phyloP scores from a whole-genome alignment of 2,888 invertebrate species.

The Drosophila gaucha region DNA sequence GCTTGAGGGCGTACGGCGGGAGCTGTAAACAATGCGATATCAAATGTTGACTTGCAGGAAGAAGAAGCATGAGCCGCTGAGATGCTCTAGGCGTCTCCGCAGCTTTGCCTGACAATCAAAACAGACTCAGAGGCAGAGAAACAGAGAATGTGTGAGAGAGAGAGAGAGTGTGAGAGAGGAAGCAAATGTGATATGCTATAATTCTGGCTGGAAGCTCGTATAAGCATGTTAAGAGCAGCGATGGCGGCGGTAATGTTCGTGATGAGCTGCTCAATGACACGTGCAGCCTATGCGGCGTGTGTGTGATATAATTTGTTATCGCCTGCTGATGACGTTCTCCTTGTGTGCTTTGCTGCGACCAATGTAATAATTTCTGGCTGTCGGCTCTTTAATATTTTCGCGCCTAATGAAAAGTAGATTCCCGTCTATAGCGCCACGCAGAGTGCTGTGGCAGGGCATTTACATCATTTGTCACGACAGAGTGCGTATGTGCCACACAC shows the following conservation, averaged over 20 bases:
- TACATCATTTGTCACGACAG: conserved; percentile 70
- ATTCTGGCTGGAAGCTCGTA: conserved; percentile 13
- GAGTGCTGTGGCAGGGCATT: conserved; percentile 31
- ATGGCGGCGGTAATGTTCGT: conserved; percentile 54
- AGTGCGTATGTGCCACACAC: conserved; percentile 20
- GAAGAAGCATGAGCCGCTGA: background rate
- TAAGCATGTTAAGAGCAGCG: conserved; percentile 17
- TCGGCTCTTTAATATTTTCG: conserved; percentile 76
- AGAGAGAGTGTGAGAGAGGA: background rate
- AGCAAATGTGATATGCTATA: conserved; percentile 15
- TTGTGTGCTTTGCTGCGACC: conserved; percentile 6
- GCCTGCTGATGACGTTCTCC: conserved; percentile 49
- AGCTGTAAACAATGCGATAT: conserved; percentile 61
- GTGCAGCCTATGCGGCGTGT: conserved; percentile 70
- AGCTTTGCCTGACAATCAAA: conserved; percentile 47
- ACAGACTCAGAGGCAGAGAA: conserved; percentile 11
- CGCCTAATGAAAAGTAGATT: conserved; percentile 76
- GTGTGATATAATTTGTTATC: conserved; percentile 77
- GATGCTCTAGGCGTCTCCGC: conserved; percentile 19
- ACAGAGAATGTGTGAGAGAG: background rate
- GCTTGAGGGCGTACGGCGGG: conserved; percentile 50
- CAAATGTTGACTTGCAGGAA: conserved; percentile 67
- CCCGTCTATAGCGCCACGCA: conserved; percentile 12
- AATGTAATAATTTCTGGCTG: conserved; percentile 66
- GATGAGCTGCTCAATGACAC: conserved; percentile 79